Base-by-base conservation (phyloP, 2,113 vertebrate genomes). In the Brachirus orientalis region DNA sequence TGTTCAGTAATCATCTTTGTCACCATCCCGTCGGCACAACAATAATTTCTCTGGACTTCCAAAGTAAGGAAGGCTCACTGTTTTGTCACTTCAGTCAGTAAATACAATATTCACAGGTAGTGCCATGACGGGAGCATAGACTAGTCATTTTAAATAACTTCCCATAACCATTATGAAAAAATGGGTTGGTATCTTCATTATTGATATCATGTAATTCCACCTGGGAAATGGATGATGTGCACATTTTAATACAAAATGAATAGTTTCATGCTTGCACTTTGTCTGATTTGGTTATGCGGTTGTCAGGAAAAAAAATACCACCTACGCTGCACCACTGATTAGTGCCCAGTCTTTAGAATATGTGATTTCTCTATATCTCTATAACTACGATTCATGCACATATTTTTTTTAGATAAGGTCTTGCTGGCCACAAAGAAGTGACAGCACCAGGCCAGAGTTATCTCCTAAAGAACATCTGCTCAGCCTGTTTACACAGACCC, bases 401-500 rank as follows among this genome's bases (percentile, higher is more conserved):
- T 64, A 72, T 85, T 86, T 86, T 80, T n/a, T 50, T 83, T 63
- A 77, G 90, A 93, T 89, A 74, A 77, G 48, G 66, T 86, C 75
- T 81, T 59, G 64, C 75, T 75, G 64, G 63, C 79, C 78, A 53
- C 53, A 81, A 75, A 82, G 77, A 88, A 90, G 81, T 82, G 86
- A 90, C 84, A 81, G 75, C 63, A 46, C 51, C 72, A 83, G 76
- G 79, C 82, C 70, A 58, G 67, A 68, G 79, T 89, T 94, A 94
- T 94, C 93, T 93, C 77, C 81, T 83, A 65, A 88, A 90, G 91
- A 90, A 93, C 93, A 94, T 94, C 92, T 90, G 88, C 1, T 84
- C 80, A 79, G 82, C 7, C 62, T 75, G 90, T 93, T 88, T 86
- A 86, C 83, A 83, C 72, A 84, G 81, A 61, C 67, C 71, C 75